Evolutionary conservation across 2,797 vertebrate species (phyloP).

Genomic region (Falco cherrug): DNA sequence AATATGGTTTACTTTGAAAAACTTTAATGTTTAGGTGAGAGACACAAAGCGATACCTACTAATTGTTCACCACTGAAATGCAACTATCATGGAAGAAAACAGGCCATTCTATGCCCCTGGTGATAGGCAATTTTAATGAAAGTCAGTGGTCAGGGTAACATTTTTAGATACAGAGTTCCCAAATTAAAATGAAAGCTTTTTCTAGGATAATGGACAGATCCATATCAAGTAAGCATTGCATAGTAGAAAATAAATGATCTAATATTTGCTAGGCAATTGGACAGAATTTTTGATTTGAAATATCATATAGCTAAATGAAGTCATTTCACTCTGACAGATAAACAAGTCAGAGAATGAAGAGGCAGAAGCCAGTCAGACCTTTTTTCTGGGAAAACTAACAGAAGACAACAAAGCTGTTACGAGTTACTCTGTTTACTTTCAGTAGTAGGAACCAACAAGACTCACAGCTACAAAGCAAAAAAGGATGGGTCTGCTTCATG

Average conservation of each 20-base stretch:
- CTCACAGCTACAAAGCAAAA: neutral
- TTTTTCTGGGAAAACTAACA: neutral
- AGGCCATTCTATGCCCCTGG: neutral
- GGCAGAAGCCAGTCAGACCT: neutral
- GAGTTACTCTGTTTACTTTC: slow-evolving; percentile 27
- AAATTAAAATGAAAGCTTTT: neutral
- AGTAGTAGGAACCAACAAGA: neutral
- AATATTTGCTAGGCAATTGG: neutral
- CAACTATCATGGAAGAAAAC: neutral
- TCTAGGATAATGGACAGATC: neutral
- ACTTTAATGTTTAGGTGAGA: neutral
- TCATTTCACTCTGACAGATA: neutral
- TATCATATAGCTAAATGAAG: neutral
- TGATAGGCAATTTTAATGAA: neutral
- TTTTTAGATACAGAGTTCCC: neutral
- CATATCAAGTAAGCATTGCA: neutral
- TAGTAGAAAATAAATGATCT: neutral
- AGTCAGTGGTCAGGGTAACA: neutral
- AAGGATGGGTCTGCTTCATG: neutral
- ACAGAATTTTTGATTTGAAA: neutral
- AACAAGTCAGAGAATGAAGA: slow-evolving; percentile 21
- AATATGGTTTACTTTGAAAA: neutral
- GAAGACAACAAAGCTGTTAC: neutral
- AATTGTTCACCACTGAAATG: neutral
- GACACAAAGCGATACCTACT: neutral